phyloP scores from a whole-genome alignment of 2,113 vertebrate genomes.

The Chaetodon auriga region DNA sequence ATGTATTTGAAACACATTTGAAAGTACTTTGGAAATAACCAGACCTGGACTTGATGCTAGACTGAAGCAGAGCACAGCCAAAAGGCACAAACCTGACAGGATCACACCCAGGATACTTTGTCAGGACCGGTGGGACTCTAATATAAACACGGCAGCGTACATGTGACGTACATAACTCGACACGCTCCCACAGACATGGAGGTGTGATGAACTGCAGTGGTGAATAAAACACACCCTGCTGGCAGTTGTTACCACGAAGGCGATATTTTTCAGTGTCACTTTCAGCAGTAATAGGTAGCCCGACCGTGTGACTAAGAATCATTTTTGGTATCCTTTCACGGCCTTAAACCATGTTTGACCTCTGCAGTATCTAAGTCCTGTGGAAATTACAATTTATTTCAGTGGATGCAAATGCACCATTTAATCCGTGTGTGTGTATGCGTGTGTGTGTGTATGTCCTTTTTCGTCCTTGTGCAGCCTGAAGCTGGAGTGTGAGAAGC shows the following conservation, averaged over 20 bases:
- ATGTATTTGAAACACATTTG: not conserved
- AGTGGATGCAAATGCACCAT: slow-evolving; percentile 48
- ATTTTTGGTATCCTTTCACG: slow-evolving; percentile 1
- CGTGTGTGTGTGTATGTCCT: slow-evolving; percentile 2
- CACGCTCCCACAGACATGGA: not conserved
- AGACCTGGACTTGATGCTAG: not conserved
- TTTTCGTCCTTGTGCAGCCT: slow-evolving; percentile 85
- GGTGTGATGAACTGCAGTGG: slow-evolving; percentile 3
- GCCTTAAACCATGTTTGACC: slow-evolving; percentile 56
- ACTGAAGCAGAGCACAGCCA: not conserved
- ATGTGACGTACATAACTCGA: not conserved
- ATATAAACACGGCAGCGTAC: not conserved
- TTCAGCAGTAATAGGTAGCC: slow-evolving; percentile 32
- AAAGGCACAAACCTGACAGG: not conserved
- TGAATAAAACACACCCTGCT: slow-evolving; percentile 26
- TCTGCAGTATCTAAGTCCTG: slow-evolving; percentile 25
- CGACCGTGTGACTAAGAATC: not conserved
- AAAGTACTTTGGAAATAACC: not conserved
- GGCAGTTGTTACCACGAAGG: slow-evolving; percentile 7
- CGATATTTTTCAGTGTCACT: slow-evolving; percentile 34
- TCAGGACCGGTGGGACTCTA: not conserved
- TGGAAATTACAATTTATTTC: slow-evolving; percentile 57
- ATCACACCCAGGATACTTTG: not conserved
- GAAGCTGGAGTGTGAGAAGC: slow-evolving; percentile 97
- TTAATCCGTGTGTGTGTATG: slow-evolving; percentile 23